These are phyloP conservation scores for Drosophila mercatorum DNA, from an alignment of 2,888 invertebrate species.

Conservation along the genomic window DNA sequence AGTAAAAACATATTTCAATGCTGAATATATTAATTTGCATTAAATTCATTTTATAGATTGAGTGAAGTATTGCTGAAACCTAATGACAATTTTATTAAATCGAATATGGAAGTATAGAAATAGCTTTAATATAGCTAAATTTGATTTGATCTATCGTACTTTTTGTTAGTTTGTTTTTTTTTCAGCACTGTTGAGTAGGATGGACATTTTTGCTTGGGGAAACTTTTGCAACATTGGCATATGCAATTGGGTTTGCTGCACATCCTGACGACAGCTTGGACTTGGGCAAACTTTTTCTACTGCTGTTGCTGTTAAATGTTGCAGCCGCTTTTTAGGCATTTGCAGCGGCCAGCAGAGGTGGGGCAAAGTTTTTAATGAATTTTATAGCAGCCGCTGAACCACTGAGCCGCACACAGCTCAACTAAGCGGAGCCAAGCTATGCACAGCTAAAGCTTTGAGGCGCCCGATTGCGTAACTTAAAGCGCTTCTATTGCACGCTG, in stretches of 20 bases:
- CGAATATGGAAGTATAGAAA: not conserved
- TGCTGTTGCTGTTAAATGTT: slow-evolving; percentile 71
- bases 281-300: slow-evolving; percentile 70
- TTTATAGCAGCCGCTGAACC: slow-evolving; percentile 70
- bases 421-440: slow-evolving; percentile 25
- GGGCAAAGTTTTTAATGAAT: slow-evolving; percentile 76
- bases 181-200: slow-evolving; percentile 46
- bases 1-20: too few species aligned
- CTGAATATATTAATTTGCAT: too few species aligned
- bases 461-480: slow-evolving; percentile 54
- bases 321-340: slow-evolving; percentile 55
- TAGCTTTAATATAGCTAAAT: slow-evolving; percentile 7
- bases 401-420: slow-evolving; percentile 41
- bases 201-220: slow-evolving; percentile 34
- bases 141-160: not conserved
- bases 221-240: slow-evolving; percentile 76
- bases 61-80: too few species aligned
- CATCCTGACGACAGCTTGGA: slow-evolving; percentile 80
- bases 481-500: slow-evolving; percentile 32
- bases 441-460: slow-evolving; percentile 26
- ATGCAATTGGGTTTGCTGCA: slow-evolving; percentile 80
- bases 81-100: too few species aligned
- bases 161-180: not conserved
- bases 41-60: too few species aligned
- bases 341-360: slow-evolving; percentile 22